Evolutionary conservation across 2,113 vertebrate genomes (phyloP), one percentile per base, ranked within the genome.

Genomic region (Clarias magur): DNA sequence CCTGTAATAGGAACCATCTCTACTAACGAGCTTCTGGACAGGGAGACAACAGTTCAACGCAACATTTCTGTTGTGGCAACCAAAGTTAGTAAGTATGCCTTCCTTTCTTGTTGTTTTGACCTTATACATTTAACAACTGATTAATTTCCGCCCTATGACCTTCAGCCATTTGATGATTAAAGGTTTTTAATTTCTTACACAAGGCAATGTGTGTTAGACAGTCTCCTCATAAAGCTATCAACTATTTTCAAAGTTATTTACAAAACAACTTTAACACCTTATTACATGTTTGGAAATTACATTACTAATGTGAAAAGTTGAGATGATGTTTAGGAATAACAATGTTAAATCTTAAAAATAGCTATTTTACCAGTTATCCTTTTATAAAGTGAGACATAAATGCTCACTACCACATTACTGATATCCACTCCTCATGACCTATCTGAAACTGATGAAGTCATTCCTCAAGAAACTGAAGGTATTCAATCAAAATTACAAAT

Each of bases 11-110:
- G 98, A 89, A 99, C 98, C 3, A 96, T 99, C 89, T 96, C 97
- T 90, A 99, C 97, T 82, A 98, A 97, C 73, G 96, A 98, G 90
- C 94, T 97, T 82, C 93, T 99, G 82, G 97, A 99, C 96, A 95
- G 98, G 91, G 98, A 99, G 93, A 98, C 88, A 92, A 95, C 96
- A 27, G 94, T 97, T 3, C 97, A 97, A 90, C 98, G 98, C 93
- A 99, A 98, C 92, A 96, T 99, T 94, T 97, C 97, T 89, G 93
- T 99, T 89, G 96, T 98, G 93, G 97, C 98, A 68, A 98, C 97
- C 94, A 99, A 99, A 96, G 95, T 98, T 92, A 99, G 98, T 99
- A 95, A 99, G 98, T 99, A 97, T 94, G 92, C 89, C 90, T 88
- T 63, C 84, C 80, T 93, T 68, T 88, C 63, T 78, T 86, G 27